These are phyloP conservation scores for Muntiacus muntjak DNA, from an alignment of 2,113 vertebrate species.

Conservation along the genomic window DNA sequence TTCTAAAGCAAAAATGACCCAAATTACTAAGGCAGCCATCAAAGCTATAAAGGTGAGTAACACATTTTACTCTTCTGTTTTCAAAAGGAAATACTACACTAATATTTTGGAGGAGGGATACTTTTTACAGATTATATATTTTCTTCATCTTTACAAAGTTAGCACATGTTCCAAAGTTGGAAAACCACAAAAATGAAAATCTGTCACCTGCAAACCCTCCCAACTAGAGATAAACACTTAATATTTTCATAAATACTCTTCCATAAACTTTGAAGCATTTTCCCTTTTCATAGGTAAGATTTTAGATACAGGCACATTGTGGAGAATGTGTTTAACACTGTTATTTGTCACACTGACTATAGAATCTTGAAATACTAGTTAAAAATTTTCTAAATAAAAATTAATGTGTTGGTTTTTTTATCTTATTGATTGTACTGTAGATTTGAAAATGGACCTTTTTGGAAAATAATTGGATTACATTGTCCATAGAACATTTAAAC, in stretches of 20 bases:
- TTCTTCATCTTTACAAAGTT: not conserved
- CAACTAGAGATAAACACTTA: not conserved
- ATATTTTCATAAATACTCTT: not conserved
- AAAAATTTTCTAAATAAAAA: not conserved
- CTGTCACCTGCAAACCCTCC: not conserved
- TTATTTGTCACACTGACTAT: not conserved
- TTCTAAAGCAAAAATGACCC: conserved; percentile 99
- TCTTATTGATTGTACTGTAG: not conserved
- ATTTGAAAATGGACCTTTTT: not conserved
- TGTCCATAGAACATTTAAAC: not conserved
- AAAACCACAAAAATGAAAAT: conserved; percentile 6
- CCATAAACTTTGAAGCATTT: conserved; percentile 7
- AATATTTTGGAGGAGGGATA: not conserved
- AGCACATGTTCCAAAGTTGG: not conserved
- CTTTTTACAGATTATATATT: not conserved
- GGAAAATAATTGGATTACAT: not conserved
- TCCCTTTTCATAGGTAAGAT: not conserved
- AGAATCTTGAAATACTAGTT: not conserved
- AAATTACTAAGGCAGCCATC: conserved; percentile 99
- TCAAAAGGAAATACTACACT: conserved; percentile 20
- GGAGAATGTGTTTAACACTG: not conserved
- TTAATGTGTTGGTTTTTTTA: not conserved
- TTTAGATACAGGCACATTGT: not conserved
- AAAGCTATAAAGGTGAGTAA: conserved; percentile 99
- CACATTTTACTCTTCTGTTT: conserved; percentile 8